Evolutionary conservation across 1,140 invertebrate species (phyloP), one percentile per base, ranked within the genome.

Genomic region (Pinna nobilis): DNA sequence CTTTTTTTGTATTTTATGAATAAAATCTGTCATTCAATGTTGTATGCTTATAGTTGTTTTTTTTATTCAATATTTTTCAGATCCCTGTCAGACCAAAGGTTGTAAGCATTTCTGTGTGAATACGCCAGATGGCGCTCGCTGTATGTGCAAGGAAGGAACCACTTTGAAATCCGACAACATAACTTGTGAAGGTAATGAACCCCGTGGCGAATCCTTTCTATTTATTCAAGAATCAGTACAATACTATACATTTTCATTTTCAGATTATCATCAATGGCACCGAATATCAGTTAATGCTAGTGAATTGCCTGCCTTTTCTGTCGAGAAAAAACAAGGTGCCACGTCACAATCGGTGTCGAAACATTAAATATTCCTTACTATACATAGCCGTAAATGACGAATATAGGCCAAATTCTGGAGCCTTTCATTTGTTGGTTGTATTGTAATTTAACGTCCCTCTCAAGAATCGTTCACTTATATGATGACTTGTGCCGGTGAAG

Each of bases 141-240:
- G 59, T 63, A n/a, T 63, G 13, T 63, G 59, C 25, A 63, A 63
- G 28, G 59, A 63, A 13, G 59, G 59, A 32, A 11, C 20, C 5
- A 37, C 39, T 9, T 37, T 63, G 7, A 11, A 39, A 25, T 23
- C 39, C 4, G 59, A 63, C 13, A 35, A 35, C 44, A 63, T 23
- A 44, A 63, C 35, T 0, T 63, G 59, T 41, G 37, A 63, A 63
- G 39, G 59, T 63, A 63, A 44, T 9, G n/a, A 44, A 44, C n/a
- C n/a, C n/a, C n/a, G n/a, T n/a, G n/a, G n/a, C n/a, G n/a, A 59
- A 5, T 35, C 30, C 28, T 20, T 23, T 11, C 32, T 25, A 11
- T 25, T 51, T 51, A 25, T 1, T 51, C 49, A 25, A 7, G 13
- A 20, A 25, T 51, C 20, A 51, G 23, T 20, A 25, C 5, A n/a